phyloP scores from a whole-genome alignment of 1,140 invertebrate species.

The Arctopsyche grandis region DNA sequence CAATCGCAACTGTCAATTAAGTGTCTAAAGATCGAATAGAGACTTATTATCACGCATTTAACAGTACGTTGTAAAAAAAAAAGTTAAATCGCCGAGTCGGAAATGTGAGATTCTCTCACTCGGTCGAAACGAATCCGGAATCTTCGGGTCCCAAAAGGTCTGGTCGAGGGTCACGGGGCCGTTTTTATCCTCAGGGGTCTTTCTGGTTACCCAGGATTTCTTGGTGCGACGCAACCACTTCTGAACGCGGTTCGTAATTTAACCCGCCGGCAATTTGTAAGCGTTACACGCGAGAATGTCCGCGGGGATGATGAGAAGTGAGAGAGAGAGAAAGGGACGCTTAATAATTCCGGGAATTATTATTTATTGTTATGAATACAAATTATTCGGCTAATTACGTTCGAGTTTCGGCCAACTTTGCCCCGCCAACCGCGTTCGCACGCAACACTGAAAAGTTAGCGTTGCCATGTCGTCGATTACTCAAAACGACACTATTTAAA shows the following conservation, averaged over 20 bases:
- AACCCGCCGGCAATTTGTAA: constrained; percentile 32
- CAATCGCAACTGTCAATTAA: too few relatives aligned
- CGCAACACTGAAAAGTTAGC: constrained; percentile 18
- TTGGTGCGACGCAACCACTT: not conserved
- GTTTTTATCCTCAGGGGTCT: not conserved
- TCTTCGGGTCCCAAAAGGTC: not conserved
- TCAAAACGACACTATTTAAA: not conserved
- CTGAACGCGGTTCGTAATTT: constrained; percentile 1
- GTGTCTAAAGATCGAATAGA: too few relatives aligned
- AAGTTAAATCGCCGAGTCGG: not conserved
- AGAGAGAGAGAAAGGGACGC: not conserved
- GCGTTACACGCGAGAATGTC: constrained; percentile 23
- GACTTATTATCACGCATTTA: too few relatives aligned
- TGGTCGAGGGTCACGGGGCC: not conserved
- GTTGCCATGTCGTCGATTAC: constrained; percentile 12
- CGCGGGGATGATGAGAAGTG: not conserved
- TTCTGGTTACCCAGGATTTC: not conserved
- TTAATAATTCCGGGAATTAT: constrained; percentile 38
- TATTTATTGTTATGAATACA: constrained; percentile 47
- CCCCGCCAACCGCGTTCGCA: not conserved
- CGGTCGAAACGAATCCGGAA: not conserved
- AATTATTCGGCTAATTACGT: constrained; percentile 38
- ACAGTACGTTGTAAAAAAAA: not conserved
- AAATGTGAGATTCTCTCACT: not conserved
- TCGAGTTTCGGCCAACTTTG: constrained; percentile 11